Conservation (phyloP, 2,797 vertebrate genomes). For the Denticeps clupeoides region DNA sequence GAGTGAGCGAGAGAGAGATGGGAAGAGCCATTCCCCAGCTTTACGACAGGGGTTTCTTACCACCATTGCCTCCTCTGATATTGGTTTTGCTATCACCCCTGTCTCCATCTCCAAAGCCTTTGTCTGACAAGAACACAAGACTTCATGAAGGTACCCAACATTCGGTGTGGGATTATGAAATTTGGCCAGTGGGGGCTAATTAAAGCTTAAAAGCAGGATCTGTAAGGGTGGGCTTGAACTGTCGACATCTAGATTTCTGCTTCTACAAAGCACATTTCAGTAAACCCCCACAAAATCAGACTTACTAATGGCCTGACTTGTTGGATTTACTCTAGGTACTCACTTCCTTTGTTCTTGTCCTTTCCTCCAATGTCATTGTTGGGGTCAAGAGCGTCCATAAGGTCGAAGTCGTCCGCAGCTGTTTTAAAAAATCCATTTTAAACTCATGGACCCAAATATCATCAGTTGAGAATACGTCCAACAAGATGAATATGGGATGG, state of each 20-base stretch:
- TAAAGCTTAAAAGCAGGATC: too few relatives aligned
- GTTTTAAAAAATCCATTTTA: too few relatives aligned
- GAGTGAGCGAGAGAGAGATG: neutral
- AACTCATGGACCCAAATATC: conserved; percentile 30
- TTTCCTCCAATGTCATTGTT: conserved; percentile 52
- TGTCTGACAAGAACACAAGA: conserved; percentile 31
- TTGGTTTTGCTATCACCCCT: conserved; percentile 24
- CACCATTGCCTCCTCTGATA: conserved; percentile 26
- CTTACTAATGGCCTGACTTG: too few relatives aligned
- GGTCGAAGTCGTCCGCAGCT: conserved; percentile 50
- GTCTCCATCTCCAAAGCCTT: conserved; percentile 32
- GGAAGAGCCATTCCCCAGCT: neutral
- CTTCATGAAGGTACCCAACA: conserved; percentile 6
- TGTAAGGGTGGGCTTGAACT: too few relatives aligned
- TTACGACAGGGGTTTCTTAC: conserved; percentile 26
- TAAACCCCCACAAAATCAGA: too few relatives aligned
- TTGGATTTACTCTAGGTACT: neutral
- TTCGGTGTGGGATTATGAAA: too few relatives aligned
- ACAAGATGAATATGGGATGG: neutral
- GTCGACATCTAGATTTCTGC: too few relatives aligned
- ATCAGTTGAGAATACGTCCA: conserved; percentile 12
- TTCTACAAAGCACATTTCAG: too few relatives aligned
- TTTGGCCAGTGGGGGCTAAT: too few relatives aligned
- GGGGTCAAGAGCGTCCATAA: conserved; percentile 70
- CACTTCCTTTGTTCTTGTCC: conserved; percentile 48